Evolutionary conservation across 2,113 vertebrate genomes (phyloP), one percentile per base, ranked within the genome.

Genomic region (Asarcornis scutulata): DNA sequence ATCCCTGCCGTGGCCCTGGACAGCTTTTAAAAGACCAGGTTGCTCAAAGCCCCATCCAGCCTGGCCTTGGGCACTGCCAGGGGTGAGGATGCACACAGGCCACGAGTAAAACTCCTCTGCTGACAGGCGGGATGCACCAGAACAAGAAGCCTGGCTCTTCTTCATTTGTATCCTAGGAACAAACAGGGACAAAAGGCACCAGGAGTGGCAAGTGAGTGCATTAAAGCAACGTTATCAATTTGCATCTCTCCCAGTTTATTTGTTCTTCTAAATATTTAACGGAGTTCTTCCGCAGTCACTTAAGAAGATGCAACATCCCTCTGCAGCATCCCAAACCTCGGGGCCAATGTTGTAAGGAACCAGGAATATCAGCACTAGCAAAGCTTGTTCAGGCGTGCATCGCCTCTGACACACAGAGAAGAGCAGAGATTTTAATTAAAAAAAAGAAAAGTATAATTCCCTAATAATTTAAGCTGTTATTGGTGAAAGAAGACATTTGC

Each of bases 401-500:
- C 29, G 63, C 11, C 42, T 7, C 38, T 22, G 44, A 23, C 27
- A n/a, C 52, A 48, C 3, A n/a, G 23, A 84, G 38, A 75, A 55
- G 83, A 44, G 26, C 5, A 50, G 11, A 63, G 36, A 60, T n/a
- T 55, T 44, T 15, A 85, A 80, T 2, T 22, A 13, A 12, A 31
- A 12, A 31, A 15, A 22, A 26, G 66, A 71, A 63, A 62, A 3
- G 26, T 29, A 8, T 17, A 27, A 27, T 72, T 87, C 72, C 66
- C 25, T 56, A 23, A 50, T 60, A 86, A 88, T 25, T 83, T 64
- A 85, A 76, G 56, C 12, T 18, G 23, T 34, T 88, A 34, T 23
- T 81, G 78, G 32, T 22, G 60, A 90, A 95, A 72, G 8, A 44
- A 89, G 82, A 82, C 52, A 59, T 67, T 88, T 74, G 31, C 46